Evolutionary conservation across 2,888 invertebrate genomes (phyloP).

Genomic region (Dioctria linearis): DNA sequence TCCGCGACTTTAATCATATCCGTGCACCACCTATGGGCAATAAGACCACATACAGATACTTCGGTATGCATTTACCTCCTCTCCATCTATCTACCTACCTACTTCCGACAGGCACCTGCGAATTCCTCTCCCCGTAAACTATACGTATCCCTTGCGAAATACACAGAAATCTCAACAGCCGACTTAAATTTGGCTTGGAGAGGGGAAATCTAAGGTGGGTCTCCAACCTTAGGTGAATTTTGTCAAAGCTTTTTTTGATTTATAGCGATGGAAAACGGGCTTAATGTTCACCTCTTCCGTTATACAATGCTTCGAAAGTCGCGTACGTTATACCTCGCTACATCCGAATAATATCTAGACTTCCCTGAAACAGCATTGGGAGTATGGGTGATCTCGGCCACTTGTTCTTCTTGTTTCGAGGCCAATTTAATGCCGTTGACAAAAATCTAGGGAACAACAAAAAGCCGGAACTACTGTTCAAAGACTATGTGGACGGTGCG

Average conservation of each 20-base stretch:
- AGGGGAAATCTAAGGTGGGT: conserved; percentile 40
- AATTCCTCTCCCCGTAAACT: background rate
- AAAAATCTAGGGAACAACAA: conserved; percentile 61
- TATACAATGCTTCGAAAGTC: conserved; percentile 22
- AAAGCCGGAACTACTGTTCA: conserved; percentile 71
- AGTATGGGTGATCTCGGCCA: background rate
- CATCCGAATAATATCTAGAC: background rate
- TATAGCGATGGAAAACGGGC: conserved; percentile 35
- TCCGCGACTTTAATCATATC: conserved; percentile 1
- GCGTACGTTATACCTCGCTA: conserved; percentile 22
- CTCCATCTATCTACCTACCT: background rate
- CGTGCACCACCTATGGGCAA: conserved; percentile 20
- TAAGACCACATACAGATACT: conserved; percentile 34
- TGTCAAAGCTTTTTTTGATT: conserved; percentile 51
- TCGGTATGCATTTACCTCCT: background rate
- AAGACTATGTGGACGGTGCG: conserved; percentile 65
- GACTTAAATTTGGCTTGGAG: conserved; percentile 15
- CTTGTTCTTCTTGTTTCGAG: conserved; percentile 49
- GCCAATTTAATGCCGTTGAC: conserved; percentile 38
- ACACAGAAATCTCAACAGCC: conserved; percentile 28
- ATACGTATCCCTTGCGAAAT: background rate
- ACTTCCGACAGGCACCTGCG: background rate
- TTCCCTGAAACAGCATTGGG: background rate
- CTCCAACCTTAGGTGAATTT: conserved; percentile 36
- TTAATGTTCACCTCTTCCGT: conserved; percentile 40